Evolutionary conservation across 2,113 vertebrate genomes (phyloP).

Genomic region (Onychostoma macrolepis): DNA sequence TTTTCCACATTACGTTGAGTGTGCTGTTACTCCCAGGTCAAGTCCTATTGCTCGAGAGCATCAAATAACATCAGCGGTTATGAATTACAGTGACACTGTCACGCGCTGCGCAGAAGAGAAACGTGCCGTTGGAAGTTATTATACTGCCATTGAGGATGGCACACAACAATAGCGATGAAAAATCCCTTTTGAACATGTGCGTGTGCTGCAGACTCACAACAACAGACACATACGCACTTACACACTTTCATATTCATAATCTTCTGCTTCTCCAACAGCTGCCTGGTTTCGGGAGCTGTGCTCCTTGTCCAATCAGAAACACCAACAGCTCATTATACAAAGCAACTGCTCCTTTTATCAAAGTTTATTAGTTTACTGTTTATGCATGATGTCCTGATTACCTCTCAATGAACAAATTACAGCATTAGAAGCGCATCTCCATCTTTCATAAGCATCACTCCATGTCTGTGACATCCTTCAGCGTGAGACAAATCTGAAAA

Average conservation of each 20-base stretch:
- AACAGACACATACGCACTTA: neutral
- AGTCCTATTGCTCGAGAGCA: neutral
- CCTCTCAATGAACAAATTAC: neutral
- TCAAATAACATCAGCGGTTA: neutral
- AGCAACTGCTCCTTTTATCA: neutral
- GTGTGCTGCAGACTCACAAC: slow-evolving; percentile 11
- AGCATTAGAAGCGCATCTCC: neutral
- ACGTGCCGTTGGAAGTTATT: neutral
- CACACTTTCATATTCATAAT: neutral
- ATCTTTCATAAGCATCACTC: neutral
- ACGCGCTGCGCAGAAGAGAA: neutral
- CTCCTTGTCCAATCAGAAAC: slow-evolving; percentile 22
- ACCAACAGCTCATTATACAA: neutral
- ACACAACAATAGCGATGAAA: slow-evolving; percentile 1
- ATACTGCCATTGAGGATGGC: neutral
- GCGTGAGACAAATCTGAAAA: slow-evolving; percentile 4
- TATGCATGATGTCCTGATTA: neutral
- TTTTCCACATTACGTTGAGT: slow-evolving; percentile 5
- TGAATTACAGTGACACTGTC: neutral
- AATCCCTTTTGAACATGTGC: neutral
- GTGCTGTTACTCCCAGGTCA: neutral
- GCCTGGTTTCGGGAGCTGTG: slow-evolving; percentile 4
- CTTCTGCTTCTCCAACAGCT: neutral
- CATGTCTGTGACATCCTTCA: neutral
- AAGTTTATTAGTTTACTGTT: neutral